These are phyloP conservation scores for Gandaritis pyraliata DNA, from an alignment of 2,888 invertebrate genomes.

Conservation along the genomic window DNA sequence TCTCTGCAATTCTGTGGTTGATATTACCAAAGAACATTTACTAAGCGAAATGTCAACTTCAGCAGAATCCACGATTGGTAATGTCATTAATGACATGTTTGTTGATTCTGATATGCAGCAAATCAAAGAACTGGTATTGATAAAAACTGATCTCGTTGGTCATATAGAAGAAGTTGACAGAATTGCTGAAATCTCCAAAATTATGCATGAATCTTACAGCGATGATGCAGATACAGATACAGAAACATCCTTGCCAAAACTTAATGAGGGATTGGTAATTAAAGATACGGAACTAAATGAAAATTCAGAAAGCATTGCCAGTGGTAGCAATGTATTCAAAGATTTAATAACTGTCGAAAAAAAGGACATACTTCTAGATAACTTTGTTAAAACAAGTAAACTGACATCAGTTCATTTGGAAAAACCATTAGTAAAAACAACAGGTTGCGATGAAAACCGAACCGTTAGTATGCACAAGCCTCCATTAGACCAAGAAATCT, in stretches of 20 bases:
- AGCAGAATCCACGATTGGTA: background rate
- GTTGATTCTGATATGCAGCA: background rate
- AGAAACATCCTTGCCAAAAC: background rate
- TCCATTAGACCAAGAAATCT: background rate
- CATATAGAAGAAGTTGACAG: background rate
- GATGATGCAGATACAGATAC: no score
- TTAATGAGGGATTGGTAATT: background rate
- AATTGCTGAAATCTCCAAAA: background rate
- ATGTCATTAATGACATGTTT: background rate
- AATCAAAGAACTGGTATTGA: background rate
- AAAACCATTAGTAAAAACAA: background rate
- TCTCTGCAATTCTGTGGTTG: background rate
- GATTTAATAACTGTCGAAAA: background rate
- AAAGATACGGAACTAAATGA: background rate
- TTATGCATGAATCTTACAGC: slow-evolving; percentile 1
- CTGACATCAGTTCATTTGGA: background rate
- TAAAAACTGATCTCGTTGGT: background rate
- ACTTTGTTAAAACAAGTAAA: background rate
- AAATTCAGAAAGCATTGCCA: background rate
- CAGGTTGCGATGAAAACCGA: background rate
- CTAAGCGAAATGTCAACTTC: background rate
- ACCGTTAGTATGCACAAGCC: background rate
- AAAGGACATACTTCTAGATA: background rate
- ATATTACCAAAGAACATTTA: background rate
- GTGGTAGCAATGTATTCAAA: background rate